Evolutionary conservation across 2,888 invertebrate species (phyloP).

Genomic region (Polyommatus icarus): DNA sequence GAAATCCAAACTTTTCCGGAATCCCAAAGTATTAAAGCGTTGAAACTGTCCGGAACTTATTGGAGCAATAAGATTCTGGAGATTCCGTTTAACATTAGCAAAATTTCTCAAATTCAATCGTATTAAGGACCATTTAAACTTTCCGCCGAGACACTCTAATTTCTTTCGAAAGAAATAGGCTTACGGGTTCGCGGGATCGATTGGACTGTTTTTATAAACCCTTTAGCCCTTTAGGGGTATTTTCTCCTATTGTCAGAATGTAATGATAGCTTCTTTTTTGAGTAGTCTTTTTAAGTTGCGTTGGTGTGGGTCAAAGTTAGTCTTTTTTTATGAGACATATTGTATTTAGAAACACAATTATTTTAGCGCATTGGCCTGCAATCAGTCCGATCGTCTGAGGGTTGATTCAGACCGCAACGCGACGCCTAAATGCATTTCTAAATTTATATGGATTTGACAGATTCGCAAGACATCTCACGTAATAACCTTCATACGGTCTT

Average conservation of each 20-base stretch:
- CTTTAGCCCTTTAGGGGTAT: not conserved
- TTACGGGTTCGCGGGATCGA: conserved; percentile 12
- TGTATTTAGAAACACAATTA: too few species aligned
- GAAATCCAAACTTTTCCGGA: conserved; percentile 47
- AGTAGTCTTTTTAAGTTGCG: too few species aligned
- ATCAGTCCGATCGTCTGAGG: too few species aligned
- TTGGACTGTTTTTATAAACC: conserved; percentile 22
- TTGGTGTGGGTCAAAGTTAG: too few species aligned
- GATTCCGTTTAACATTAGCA: conserved; percentile 74
- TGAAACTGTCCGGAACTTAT: conserved; percentile 74
- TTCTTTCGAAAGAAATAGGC: conserved; percentile 60
- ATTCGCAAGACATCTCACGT: too few species aligned
- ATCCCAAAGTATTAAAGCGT: conserved; percentile 70
- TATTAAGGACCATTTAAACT: conserved; percentile 75
- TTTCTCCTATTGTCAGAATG: not conserved
- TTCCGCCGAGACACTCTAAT: conserved; percentile 66
- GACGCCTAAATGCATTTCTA: too few species aligned
- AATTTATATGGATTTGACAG: too few species aligned
- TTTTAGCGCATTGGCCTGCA: too few species aligned
- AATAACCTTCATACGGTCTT: too few species aligned
- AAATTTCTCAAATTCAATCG: conserved; percentile 71
- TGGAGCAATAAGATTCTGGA: conserved; percentile 74
- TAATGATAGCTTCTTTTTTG: not conserved
- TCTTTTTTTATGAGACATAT: too few species aligned
- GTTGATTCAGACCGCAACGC: too few species aligned